Conservation (phyloP, 2,888 invertebrate genomes). For the Rhingia campestris region DNA sequence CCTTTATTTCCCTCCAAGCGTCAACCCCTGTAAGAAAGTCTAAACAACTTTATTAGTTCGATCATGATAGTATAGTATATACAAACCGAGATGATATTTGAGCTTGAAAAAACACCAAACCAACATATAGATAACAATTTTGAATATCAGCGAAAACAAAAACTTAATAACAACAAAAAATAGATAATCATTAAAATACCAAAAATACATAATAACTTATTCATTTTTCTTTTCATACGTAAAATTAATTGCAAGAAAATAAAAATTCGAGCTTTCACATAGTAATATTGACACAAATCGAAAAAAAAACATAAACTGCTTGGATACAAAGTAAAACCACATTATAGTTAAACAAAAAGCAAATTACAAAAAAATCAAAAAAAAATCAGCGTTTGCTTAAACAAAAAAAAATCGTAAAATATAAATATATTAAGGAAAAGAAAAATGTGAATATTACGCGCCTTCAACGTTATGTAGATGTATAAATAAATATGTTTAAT, state of each 20-base stretch:
- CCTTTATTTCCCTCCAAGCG: conserved; percentile 38
- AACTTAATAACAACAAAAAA: conserved; percentile 65
- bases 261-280: conserved; percentile 71
- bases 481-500: conserved; percentile 75
- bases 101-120: conserved; percentile 75
- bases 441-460: conserved; percentile 82
- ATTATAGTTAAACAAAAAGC: conserved; percentile 9
- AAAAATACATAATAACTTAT: conserved; percentile 49
- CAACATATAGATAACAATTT: conserved; percentile 60
- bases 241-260: conserved; percentile 60
- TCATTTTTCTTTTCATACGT: conserved; percentile 64
- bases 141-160: conserved; percentile 55
- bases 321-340: conserved; percentile 49
- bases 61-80: conserved; percentile 73
- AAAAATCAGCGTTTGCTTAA: conserved; percentile 56
- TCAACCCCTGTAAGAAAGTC: conserved; percentile 9
- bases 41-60: conserved; percentile 29
- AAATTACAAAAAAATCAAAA: conserved; percentile 18
- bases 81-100: conserved; percentile 62
- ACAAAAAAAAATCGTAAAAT: conserved; percentile 51
- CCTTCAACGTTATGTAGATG: conserved; percentile 80
- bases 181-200: conserved; percentile 72
- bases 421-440: conserved; percentile 66
- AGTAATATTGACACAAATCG: conserved; percentile 69
- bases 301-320: conserved; percentile 65